Conservation (phyloP, 2,888 invertebrate species). For the Pecten maximus region DNA sequence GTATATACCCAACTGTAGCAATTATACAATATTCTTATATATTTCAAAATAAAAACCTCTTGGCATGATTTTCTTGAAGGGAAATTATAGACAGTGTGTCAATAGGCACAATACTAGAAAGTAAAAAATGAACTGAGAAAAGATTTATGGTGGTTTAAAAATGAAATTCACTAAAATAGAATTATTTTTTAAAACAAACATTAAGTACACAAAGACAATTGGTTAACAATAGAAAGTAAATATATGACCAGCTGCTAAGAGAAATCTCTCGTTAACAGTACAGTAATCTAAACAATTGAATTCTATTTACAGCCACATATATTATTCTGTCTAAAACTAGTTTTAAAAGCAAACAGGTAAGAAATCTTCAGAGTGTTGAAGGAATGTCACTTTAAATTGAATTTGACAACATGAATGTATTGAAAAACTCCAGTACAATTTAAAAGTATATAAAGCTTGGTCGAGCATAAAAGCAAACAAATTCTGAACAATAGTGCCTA, state of each 20-base stretch:
- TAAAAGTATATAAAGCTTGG: neutral
- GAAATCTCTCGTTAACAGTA: no score
- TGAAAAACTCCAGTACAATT: neutral
- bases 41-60: neutral
- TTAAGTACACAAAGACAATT: neutral
- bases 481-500: neutral
- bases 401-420: neutral
- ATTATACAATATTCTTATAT: neutral
- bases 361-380: neutral
- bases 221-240: neutral
- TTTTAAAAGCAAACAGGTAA: neutral
- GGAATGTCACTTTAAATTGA: neutral
- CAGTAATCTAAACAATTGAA: neutral
- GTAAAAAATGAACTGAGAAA: neutral
- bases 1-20: neutral
- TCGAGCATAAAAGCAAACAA: neutral
- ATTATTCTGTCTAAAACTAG: neutral
- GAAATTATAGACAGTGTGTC: no score
- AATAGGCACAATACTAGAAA: neutral
- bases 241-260: no score
- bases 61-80: neutral
- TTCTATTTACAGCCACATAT: neutral
- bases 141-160: neutral
- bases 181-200: neutral
- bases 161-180: neutral